Evolutionary conservation across 1,140 invertebrate species (phyloP), one percentile per base, ranked within the genome.

Genomic region (Atta cephalotes): DNA sequence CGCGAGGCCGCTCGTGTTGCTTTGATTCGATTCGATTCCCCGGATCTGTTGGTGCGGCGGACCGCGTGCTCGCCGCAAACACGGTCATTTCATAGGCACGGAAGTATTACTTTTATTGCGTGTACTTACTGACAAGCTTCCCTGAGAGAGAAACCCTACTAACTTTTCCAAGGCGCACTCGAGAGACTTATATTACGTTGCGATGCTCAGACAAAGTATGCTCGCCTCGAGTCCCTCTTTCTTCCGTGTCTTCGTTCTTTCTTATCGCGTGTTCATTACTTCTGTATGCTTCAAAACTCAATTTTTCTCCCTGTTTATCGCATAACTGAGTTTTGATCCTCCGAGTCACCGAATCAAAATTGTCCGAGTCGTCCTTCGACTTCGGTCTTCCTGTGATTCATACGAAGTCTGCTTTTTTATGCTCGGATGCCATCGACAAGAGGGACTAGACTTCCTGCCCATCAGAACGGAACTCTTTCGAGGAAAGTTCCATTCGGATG

Each of bases 101-200:
- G 86, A 92, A 88, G 79, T 85, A 85, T 85, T 84, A 89, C 62
- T 66, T 82, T 87, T 87, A 87, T 87, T 87, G 82, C 86, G 86
- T 70, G 63, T 85, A 77, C 56, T 87, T 86, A 85, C 85, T 81
- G 63, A 86, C 53, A 86, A 76, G 85, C 79, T 53, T 86, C 51
- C 77, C 77, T 86, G 85, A 86, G 85, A 81, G 85, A 86, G 77
- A 86, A 86, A 80, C 77, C 65, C 21, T 68, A 86, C 74, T 80
- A 81, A 79, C 60, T 86, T 62, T 79, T 51, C 66, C 85, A 49
- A 66, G 49, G 31, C 58, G 72, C 45, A 28, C 31, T 85, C 49
- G 49, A 65, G 82, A 65, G 80, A 82, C 56, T 31, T 53, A 31
- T 82, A 62, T 82, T 28, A 60, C 56, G 58, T 35, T 68, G 49